A percentile compares a stretch with the other conserved stretches of the same genome.
Evolutionary conservation across 2,113 vertebrate species (phyloP).

Genomic region (Hippocampus mohnikei): DNA sequence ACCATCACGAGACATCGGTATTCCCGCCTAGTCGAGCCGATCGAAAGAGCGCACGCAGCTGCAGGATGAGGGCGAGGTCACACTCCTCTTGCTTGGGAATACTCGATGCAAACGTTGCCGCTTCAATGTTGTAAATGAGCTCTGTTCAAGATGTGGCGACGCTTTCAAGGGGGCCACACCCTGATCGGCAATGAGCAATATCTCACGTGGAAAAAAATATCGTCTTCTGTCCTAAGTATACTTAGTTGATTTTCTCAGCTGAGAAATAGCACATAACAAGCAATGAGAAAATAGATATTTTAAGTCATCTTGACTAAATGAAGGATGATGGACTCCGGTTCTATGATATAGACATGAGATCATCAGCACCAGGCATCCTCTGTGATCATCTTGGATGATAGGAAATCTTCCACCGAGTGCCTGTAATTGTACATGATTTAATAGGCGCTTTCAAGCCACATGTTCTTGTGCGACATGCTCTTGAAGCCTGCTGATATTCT

Average conservation of each 20-base stretch:
- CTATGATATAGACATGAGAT: not conserved
- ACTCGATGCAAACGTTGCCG: not conserved
- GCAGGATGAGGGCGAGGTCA: slow-evolving; percentile 14
- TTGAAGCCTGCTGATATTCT: not conserved
- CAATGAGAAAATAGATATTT: not conserved
- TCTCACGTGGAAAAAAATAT: too few relatives aligned
- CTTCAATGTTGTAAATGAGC: not conserved
- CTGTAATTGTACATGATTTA: slow-evolving; percentile 4
- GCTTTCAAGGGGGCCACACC: not conserved
- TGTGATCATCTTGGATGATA: not conserved
- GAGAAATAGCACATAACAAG: not conserved
- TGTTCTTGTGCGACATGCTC: not conserved
- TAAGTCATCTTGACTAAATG: not conserved
- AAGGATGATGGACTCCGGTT: not conserved
- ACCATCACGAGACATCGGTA: slow-evolving; percentile 18
- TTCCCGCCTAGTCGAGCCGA: slow-evolving; percentile 19
- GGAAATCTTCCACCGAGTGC: not conserved
- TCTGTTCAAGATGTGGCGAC: not conserved
- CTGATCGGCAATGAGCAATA: not conserved
- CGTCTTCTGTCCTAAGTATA: too few relatives aligned
- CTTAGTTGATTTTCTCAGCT: too few relatives aligned
- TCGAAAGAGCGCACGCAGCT: slow-evolving; percentile 12
- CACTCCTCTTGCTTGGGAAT: not conserved
- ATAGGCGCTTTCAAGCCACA: not conserved
- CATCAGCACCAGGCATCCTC: not conserved